Base-by-base conservation (phyloP, 2,888 invertebrate genomes). In the Ophion ventricosus region DNA sequence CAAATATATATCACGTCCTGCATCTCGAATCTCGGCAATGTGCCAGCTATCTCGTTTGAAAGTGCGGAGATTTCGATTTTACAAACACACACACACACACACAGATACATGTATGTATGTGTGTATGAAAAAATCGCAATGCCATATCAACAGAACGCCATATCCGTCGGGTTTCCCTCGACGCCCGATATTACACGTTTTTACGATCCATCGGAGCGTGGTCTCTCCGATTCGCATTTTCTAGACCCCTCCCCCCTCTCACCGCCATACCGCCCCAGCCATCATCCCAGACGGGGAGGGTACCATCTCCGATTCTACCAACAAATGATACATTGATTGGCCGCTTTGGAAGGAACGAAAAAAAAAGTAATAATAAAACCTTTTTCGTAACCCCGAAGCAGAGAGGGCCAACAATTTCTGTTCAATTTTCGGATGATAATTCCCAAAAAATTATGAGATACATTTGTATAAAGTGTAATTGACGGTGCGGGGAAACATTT, bases 151-250 rank as follows among this genome's bases (percentile, higher is more conserved):
- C 64, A 54, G 67, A 76, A 70, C 61, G 56, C 59, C 73, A 64
- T 73, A 84, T 77, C 77, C 77, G 72, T 80, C 35, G 73, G 49
- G 56, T 67, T 66, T 73, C 43, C 76, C 69, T 73, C 72, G 74
- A 73, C 73, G 77, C 72, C 67, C 69, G 83, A 83, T 83, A 80
- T 80, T 80, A 72, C 76, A 83, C 83, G 83, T 84, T 84, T 84
- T 84, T 84, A 84, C 80, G 83, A 84, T 73, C 77, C 80, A 63
- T 8, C 77, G 83, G 57, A 80, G 83, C 83, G 83, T 77, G 83
- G 23, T 73, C 76, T 80, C 73, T 69, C 17, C 80, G 77, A 73
- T 73, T 80, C 80, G 70, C 78, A 25, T 70, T 78, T 78, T 67
- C 49, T 67, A 40, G 57, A 40, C 66, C 40, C n/a, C 40, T 43